Evolutionary conservation across 2,888 invertebrate genomes (phyloP).

Genomic region (Archaeoteleia sp.): DNA sequence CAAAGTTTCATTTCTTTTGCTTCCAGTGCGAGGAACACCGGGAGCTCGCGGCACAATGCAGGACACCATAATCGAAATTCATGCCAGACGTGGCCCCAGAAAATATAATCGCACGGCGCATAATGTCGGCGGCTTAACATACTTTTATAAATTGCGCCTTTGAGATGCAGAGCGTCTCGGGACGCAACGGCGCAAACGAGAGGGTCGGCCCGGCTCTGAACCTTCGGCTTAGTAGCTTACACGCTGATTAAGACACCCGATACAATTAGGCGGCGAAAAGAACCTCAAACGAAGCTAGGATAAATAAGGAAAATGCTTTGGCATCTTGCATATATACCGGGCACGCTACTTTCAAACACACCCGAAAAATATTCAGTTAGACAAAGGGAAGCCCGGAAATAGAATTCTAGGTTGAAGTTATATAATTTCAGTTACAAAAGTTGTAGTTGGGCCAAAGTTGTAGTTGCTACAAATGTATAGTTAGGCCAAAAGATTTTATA

Average conservation of each 20-base stretch:
- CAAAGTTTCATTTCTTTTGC: slow-evolving; percentile 26
- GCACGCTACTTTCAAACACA: slow-evolving; percentile 18
- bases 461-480: no score
- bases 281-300: slow-evolving; percentile 68
- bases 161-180: slow-evolving; percentile 70
- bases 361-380: no score
- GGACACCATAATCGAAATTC: slow-evolving; percentile 61
- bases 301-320: slow-evolving; percentile 46
- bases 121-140: slow-evolving; percentile 67
- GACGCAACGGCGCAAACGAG: slow-evolving; percentile 54
- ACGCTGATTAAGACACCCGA: slow-evolving; percentile 74
- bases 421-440: no score
- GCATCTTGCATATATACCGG: slow-evolving; percentile 36
- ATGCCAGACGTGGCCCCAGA: slow-evolving; percentile 54
- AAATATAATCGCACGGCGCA: slow-evolving; percentile 60
- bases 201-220: slow-evolving; percentile 49
- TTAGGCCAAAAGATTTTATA: no score
- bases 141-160: slow-evolving; percentile 71
- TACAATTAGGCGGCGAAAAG: slow-evolving; percentile 72
- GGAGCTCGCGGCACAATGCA: slow-evolving; percentile 48
- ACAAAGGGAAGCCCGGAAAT: no score
- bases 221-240: slow-evolving; percentile 70
- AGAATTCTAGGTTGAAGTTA: no score
- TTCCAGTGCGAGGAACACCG: slow-evolving; percentile 18
- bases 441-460: no score